Evolutionary conservation across 2,888 invertebrate genomes (phyloP), one percentile per base, ranked within the genome.

Genomic region (Cantharis lateralis): DNA sequence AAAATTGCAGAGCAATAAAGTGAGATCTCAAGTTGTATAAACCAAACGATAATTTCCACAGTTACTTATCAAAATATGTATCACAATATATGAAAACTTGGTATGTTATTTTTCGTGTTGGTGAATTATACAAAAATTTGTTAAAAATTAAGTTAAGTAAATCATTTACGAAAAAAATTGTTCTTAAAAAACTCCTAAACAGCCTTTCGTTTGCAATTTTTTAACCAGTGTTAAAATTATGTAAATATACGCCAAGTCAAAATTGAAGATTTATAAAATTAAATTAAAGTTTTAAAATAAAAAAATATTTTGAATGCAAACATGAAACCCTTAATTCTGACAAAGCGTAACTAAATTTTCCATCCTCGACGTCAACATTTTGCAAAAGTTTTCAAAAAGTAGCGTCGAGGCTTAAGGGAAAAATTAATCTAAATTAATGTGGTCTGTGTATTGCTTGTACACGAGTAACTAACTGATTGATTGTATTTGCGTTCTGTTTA

Each of bases 401-500:
- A 63, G n/a, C 71, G 74, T 16, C 69, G 77, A 77, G 70, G 74
- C 71, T 77, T 64, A 15, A 74, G 71, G 64, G 68, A 78, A 48
- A 48, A 48, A 32, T 71, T 32, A 62, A 71, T 62, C 63, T 69
- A 66, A 18, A 68, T 70, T 66, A 74, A 63, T 77, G 71, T 75
- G 77, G 75, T 68, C 24, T 71, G 77, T 78, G 74, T 78, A 66
- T 18, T 66, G 64, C 48, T 72, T 16, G 72, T 74, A 72, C 71
- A 78, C 77, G 68, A 68, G 77, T 75, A 68, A 73, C 70, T 62
- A 77, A 71, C 70, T 78, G 75, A 72, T 64, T 24, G 75, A 72
- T 64, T 72, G 72, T 74, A 78, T 72, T 78, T 70, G 78, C 75
- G 63, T 73, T 75, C 74, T 74, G 75, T 78, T 72, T 64, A 75